These are phyloP conservation scores for Drosophila littoralis DNA, from an alignment of 1,140 invertebrate species.

Conservation along the genomic window DNA sequence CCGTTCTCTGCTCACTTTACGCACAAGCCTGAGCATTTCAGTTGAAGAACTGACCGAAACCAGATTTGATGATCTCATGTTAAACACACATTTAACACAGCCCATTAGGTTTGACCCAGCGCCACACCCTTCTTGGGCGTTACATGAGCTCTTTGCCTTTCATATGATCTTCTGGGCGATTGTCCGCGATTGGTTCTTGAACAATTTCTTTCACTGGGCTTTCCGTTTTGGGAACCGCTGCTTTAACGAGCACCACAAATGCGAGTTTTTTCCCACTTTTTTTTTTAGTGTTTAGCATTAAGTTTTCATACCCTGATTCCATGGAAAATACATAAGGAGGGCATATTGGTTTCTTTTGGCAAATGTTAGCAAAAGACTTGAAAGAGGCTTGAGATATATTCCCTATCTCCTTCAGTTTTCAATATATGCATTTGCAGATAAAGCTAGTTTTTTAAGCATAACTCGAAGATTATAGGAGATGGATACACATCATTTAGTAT, in stretches of 20 bases:
- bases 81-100: constrained; percentile 6
- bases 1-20: constrained; percentile 6
- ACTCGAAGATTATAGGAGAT: too few relatives aligned
- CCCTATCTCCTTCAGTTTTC: too few relatives aligned
- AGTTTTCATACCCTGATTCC: not conserved
- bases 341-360: too few relatives aligned
- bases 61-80: constrained; percentile 39
- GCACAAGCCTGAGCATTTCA: not conserved
- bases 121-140: constrained; percentile 24
- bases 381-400: too few relatives aligned
- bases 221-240: not conserved
- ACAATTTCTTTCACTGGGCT: not conserved
- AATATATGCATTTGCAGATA: too few relatives aligned
- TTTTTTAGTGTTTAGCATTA: constrained; percentile 20
- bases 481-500: too few relatives aligned
- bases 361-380: too few relatives aligned
- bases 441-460: too few relatives aligned
- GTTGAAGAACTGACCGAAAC: constrained; percentile 13
- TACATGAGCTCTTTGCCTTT: not conserved
- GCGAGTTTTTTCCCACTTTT: not conserved
- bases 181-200: not conserved
- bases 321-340: too few relatives aligned
- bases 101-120: constrained; percentile 13
- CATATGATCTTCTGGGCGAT: not conserved
- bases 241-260: constrained; percentile 5